Evolutionary conservation across 1,140 invertebrate species (phyloP).

Genomic region (Acromyrmex charruanus): DNA sequence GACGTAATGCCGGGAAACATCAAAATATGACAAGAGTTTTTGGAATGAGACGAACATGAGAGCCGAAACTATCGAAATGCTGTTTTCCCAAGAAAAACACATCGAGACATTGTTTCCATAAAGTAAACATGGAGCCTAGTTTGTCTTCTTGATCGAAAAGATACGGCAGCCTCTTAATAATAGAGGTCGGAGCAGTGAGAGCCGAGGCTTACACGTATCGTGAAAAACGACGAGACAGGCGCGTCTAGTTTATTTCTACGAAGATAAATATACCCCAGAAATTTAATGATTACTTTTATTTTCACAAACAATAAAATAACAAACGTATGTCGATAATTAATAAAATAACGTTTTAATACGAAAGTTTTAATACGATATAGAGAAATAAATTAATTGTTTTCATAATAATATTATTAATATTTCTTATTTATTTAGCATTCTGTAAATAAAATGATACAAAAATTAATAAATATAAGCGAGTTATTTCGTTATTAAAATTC

Average conservation of each 20-base stretch:
- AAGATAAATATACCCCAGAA: background rate
- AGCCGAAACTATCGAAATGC: slow-evolving; percentile 38
- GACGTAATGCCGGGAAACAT: background rate
- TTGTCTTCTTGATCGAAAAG: slow-evolving; percentile 64
- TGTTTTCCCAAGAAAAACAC: slow-evolving; percentile 21
- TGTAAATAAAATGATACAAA: background rate
- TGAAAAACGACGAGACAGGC: slow-evolving; percentile 1
- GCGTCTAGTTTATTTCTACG: background rate
- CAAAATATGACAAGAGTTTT: background rate
- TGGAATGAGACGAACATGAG: background rate
- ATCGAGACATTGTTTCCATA: slow-evolving; percentile 55
- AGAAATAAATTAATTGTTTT: slow-evolving; percentile 7
- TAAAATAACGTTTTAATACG: background rate
- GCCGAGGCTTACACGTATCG: slow-evolving; percentile 26
- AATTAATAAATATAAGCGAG: background rate
- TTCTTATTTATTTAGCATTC: background rate
- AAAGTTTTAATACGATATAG: background rate
- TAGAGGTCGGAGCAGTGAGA: slow-evolving; percentile 6
- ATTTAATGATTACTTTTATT: background rate
- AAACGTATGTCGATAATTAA: background rate
- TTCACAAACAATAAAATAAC: background rate
- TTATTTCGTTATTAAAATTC: background rate
- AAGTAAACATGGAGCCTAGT: slow-evolving; percentile 47
- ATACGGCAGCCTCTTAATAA: slow-evolving; percentile 60
- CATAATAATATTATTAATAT: slow-evolving; percentile 1